phyloP scores from a whole-genome alignment of 2,113 vertebrate genomes.

The Astur gentilis region DNA sequence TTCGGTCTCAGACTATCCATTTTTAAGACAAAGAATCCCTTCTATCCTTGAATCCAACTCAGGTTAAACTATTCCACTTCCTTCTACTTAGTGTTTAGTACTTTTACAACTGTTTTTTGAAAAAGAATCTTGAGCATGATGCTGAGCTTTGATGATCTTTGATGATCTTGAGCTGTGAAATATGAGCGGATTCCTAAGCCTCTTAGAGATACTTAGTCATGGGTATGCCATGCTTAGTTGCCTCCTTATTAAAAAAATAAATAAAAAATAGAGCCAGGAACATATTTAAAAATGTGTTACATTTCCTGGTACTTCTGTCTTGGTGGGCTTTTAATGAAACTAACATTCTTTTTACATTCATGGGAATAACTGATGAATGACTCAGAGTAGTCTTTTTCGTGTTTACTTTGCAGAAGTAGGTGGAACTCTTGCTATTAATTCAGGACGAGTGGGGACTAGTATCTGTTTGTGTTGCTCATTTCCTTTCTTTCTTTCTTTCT shows the following conservation, averaged over 20 bases:
- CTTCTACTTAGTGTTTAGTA: neutral
- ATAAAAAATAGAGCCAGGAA: neutral
- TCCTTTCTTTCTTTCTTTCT: neutral
- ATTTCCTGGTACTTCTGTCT: neutral
- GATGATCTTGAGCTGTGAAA: neutral
- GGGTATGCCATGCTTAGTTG: neutral
- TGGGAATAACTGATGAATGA: neutral
- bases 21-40: neutral
- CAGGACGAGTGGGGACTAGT: neutral
- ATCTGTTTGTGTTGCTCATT: neutral
- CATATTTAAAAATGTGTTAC: neutral
- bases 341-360: neutral
- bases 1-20: neutral
- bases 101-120: neutral
- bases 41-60: neutral
- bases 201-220: neutral
- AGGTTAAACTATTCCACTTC: neutral
- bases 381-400: neutral
- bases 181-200: neutral
- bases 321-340: neutral
- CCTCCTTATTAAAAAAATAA: neutral
- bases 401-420: neutral
- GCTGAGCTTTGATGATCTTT: neutral
- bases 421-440: neutral
- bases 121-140: neutral